phyloP scores from a whole-genome alignment of 1,140 invertebrate genomes.

The Grapholita molesta region DNA sequence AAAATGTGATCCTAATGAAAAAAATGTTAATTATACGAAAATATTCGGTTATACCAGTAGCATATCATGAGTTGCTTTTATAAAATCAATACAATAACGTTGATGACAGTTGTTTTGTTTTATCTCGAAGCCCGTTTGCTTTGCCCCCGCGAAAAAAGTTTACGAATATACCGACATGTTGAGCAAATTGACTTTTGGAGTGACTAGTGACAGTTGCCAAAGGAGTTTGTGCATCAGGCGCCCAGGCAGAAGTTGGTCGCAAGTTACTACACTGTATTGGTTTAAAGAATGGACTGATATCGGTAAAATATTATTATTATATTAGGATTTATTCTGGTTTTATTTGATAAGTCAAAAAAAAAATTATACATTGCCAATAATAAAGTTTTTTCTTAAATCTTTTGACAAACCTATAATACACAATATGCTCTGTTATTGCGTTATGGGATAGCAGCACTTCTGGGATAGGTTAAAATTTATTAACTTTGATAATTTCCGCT shows the following conservation, averaged over 20 bases:
- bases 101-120: slow-evolving; percentile 73
- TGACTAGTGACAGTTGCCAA: slow-evolving; percentile 51
- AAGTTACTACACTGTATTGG: background rate
- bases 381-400: too few relatives aligned
- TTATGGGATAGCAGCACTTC: too few relatives aligned
- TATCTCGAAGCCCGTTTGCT: slow-evolving; percentile 55
- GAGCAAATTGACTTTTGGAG: slow-evolving; percentile 60
- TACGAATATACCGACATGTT: slow-evolving; percentile 43
- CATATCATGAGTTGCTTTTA: background rate
- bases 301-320: background rate
- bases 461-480: too few relatives aligned
- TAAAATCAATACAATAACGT: slow-evolving; percentile 37
- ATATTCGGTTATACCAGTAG: background rate
- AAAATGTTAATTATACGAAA: too few relatives aligned
- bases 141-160: slow-evolving; percentile 53
- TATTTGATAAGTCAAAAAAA: too few relatives aligned
- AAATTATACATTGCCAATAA: too few relatives aligned
- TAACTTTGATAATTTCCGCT: too few relatives aligned
- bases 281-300: background rate
- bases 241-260: background rate
- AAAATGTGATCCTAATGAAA: too few relatives aligned
- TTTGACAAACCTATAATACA: too few relatives aligned
- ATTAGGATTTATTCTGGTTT: too few relatives aligned
- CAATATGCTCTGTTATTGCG: too few relatives aligned
- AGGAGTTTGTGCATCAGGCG: slow-evolving; percentile 26